Evolutionary conservation across 2,888 invertebrate species (phyloP).

Genomic region (Venusia cambrica): DNA sequence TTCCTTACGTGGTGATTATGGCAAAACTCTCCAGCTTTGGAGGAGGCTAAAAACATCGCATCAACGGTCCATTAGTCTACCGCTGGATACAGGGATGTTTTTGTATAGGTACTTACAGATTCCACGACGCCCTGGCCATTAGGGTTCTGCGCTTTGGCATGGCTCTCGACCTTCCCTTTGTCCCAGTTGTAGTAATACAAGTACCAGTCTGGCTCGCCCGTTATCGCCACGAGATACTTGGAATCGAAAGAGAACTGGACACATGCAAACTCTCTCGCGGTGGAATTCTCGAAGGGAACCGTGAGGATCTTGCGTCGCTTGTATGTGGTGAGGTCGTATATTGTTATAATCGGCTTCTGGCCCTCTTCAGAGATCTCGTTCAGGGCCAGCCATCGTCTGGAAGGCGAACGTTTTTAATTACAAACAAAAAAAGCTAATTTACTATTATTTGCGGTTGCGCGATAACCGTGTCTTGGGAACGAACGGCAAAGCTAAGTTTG

Average conservation of each 20-base stretch:
- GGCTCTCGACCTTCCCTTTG: constrained; percentile 89
- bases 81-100: too few relatives aligned
- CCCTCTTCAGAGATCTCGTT: constrained; percentile 83
- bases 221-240: constrained; percentile 88
- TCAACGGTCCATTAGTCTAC: too few relatives aligned
- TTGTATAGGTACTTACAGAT: constrained; percentile 53
- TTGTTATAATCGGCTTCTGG: constrained; percentile 83
- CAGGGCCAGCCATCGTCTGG: constrained; percentile 83
- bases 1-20: too few relatives aligned
- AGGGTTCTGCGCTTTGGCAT: constrained; percentile 86
- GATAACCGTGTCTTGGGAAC: too few relatives aligned
- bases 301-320: constrained; percentile 85
- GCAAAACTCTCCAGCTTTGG: too few relatives aligned
- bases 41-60: too few relatives aligned
- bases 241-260: constrained; percentile 91
- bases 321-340: constrained; percentile 86
- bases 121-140: constrained; percentile 84
- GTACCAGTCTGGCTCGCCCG: constrained; percentile 91
- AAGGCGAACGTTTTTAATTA: constrained; percentile 27
- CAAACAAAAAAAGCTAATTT: too few relatives aligned
- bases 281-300: constrained; percentile 82
- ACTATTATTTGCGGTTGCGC: too few relatives aligned
- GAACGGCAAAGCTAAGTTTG: too few relatives aligned
- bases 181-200: constrained; percentile 91
- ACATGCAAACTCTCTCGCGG: constrained; percentile 84